Evolutionary conservation across 2,113 vertebrate species (phyloP).

Genomic region (Pardalotus punctatus): DNA sequence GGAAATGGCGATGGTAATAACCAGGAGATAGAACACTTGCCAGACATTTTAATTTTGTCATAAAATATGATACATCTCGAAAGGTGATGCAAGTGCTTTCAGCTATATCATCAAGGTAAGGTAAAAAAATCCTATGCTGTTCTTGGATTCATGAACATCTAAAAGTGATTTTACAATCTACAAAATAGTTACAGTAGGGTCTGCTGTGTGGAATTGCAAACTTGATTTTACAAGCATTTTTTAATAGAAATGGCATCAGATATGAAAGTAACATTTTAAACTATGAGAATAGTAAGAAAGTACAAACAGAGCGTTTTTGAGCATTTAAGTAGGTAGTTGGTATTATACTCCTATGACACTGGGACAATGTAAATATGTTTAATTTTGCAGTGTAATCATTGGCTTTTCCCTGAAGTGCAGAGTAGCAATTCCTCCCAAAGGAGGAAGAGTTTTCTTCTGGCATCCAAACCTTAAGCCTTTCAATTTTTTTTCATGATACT

Average conservation of each 20-base stretch:
- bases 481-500: not conserved
- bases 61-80: not conserved
- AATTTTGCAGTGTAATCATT: not conserved
- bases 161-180: not conserved
- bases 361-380: not conserved
- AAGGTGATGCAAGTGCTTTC: not conserved
- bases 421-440: not conserved
- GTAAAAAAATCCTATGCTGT: not conserved
- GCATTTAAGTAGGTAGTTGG: not conserved
- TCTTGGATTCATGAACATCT: not conserved
- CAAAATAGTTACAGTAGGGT: not conserved
- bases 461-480: not conserved
- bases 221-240: not conserved
- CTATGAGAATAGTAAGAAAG: not conserved
- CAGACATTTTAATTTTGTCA: not conserved
- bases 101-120: not conserved
- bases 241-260: not conserved
- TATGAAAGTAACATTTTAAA: not conserved
- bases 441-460: not conserved
- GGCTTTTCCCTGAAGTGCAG: not conserved
- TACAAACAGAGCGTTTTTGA: not conserved
- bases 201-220: rapidly evolving
- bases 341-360: not conserved
- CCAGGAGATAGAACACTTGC: not conserved
- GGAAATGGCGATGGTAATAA: not conserved